Conservation (phyloP, 2,888 invertebrate species). For the Drosophila suboccidentalis region DNA sequence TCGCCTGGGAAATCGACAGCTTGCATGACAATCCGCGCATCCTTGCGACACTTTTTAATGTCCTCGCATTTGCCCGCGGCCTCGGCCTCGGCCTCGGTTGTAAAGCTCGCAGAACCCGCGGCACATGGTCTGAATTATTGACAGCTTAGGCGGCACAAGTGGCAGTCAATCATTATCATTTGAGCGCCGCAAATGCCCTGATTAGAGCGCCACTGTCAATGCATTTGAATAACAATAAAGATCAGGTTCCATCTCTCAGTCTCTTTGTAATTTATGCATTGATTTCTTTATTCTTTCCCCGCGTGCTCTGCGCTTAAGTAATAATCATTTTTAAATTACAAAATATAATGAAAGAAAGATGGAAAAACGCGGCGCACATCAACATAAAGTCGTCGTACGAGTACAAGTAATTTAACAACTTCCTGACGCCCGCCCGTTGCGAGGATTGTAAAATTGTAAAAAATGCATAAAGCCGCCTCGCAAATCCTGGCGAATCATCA, state of each 20-base stretch:
- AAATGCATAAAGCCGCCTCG: constrained; percentile 48
- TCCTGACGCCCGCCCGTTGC: constrained; percentile 67
- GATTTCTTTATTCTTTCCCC: constrained; percentile 48
- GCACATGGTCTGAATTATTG: constrained; percentile 80
- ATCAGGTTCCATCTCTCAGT: constrained; percentile 59
- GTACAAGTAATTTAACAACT: constrained; percentile 73
- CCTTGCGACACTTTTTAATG: constrained; percentile 41
- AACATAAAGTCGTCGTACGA: constrained; percentile 15
- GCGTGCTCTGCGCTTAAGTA: constrained; percentile 42
- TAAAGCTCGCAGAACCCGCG: constrained; percentile 48
- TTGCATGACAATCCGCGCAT: constrained; percentile 52
- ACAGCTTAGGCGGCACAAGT: constrained; percentile 67
- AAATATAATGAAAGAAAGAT: constrained; percentile 28
- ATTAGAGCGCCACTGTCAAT: constrained; percentile 59
- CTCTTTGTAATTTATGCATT: constrained; percentile 78
- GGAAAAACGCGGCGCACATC: constrained; percentile 29
- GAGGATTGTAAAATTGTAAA: constrained; percentile 65
- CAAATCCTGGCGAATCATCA: constrained; percentile 70
- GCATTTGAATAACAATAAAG: constrained; percentile 84
- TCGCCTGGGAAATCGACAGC: constrained; percentile 82
- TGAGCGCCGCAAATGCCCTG: constrained; percentile 43
- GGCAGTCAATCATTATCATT: constrained; percentile 76
- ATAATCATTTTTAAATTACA: constrained; percentile 78
- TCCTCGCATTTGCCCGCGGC: constrained; percentile 25
- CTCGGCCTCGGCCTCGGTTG: background rate